Percentiles rank a stretch among this genome's conserved stretches.
phyloP scores from a whole-genome alignment of 2,113 vertebrate genomes.

The Halichoerus grypus region DNA sequence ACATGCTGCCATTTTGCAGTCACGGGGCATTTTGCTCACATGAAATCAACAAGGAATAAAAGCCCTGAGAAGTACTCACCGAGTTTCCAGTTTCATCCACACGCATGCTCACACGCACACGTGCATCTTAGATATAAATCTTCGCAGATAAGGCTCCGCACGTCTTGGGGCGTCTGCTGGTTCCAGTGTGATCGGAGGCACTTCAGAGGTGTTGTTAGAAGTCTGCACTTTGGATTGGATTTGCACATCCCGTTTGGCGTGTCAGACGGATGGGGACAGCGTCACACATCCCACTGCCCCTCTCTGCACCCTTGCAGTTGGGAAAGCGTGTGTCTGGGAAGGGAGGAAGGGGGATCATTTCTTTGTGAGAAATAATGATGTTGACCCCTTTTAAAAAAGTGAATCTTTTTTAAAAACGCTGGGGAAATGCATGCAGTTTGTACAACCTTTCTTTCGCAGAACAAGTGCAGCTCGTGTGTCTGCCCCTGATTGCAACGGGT shows the following conservation, averaged over 20 bases:
- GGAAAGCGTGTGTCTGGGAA: neutral
- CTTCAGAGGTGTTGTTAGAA: neutral
- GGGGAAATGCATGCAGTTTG: neutral
- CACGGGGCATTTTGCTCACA: neutral
- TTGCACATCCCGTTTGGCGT: slow-evolving; percentile 20
- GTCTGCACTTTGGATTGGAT: neutral
- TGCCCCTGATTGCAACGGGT: neutral
- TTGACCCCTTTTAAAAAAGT: neutral
- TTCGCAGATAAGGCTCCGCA: neutral
- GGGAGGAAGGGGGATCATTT: neutral
- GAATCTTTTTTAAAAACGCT: no score
- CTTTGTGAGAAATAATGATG: neutral
- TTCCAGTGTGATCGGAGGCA: neutral
- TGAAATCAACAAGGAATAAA: neutral
- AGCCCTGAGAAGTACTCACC: neutral
- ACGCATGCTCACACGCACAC: fast-evolving
- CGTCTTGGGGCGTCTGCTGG: neutral
- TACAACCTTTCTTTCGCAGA: neutral
- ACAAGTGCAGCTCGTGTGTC: fast-evolving
- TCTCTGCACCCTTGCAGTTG: neutral
- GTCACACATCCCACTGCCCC: no score
- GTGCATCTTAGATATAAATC: neutral
- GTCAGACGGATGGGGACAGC: slow-evolving; percentile 2
- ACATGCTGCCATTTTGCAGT: neutral
- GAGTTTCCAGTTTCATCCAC: neutral